Evolutionary conservation across 2,113 vertebrate species (phyloP), one percentile per base, ranked within the genome.

Genomic region (Phaethornis superciliosus): DNA sequence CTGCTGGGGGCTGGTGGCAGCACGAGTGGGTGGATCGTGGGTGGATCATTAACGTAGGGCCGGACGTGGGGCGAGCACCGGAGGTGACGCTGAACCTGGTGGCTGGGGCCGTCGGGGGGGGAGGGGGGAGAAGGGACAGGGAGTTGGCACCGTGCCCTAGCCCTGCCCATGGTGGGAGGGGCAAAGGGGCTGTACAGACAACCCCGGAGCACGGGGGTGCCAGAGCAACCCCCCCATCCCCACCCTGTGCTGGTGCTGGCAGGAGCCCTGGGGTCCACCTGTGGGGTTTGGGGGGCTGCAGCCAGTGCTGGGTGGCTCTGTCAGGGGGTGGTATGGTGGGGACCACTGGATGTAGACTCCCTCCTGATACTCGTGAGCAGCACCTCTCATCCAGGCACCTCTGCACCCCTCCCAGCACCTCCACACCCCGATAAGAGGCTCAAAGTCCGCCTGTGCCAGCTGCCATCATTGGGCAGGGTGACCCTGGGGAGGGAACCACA

Each of bases 41-140:
- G 95, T 80, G 72, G 85, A 97, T 96, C 46, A 95, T 96, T 97
- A 94, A 95, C 77, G 1, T 0, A n/a, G 71, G 69, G 83, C 85
- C 1, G 72, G 78, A 84, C 46, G 44, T 46, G 44, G 44, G 44
- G 44, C 44, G 11, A 46, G 44, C 0, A 10, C 4, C 44, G 44
- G 44, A 16, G 12, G 65, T 14, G 71, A 63, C 40, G 5, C 40
- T 0, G 1, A 46, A 30, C 17, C 69, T 46, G 1, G 33, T 10
- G 0, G 6, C 1, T 40, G 21, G 6, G 33, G 64, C 55, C 1
- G 10, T 40, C 9, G 37, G 37, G 49, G 27, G 8, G 32, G 13
- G 15, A 7, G 23, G 4, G 8, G 44, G 20, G 21, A 14, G 40
- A 11, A 40, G 40, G 6, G 51, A 37, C 28, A 35, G 26, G 63